Conservation (phyloP, 2,888 invertebrate genomes). For the Crepidodera aurea region DNA sequence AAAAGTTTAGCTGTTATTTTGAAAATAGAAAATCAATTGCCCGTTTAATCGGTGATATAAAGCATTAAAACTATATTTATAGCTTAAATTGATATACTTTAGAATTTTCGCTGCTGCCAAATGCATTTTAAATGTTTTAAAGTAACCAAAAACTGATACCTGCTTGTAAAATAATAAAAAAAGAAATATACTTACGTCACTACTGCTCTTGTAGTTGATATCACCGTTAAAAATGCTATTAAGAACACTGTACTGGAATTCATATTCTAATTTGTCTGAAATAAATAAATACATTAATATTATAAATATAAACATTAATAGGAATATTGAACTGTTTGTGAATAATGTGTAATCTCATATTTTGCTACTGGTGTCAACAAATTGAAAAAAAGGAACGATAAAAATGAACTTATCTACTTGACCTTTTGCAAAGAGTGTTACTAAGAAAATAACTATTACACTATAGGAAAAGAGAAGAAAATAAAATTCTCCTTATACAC, state of each 20-base stretch:
- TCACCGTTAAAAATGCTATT: constrained; percentile 28
- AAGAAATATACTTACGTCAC: constrained; percentile 44
- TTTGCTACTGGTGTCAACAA: constrained; percentile 42
- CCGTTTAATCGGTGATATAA: too few species aligned
- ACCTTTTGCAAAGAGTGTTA: constrained; percentile 36
- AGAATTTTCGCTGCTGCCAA: too few species aligned
- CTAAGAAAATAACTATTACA: constrained; percentile 13
- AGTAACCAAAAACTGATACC: too few species aligned
- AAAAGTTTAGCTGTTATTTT: too few species aligned
- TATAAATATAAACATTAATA: constrained; percentile 21
- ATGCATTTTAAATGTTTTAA: too few species aligned
- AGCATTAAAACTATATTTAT: too few species aligned
- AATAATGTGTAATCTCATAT: constrained; percentile 26
- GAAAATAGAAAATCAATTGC: too few species aligned
- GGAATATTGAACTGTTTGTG: constrained; percentile 17
- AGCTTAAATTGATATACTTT: too few species aligned
- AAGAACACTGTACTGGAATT: constrained; percentile 35
- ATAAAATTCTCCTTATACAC: background rate
- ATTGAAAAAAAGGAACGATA: constrained; percentile 39
- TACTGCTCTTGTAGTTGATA: constrained; percentile 32
- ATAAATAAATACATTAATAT: constrained; percentile 26
- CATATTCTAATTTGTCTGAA: constrained; percentile 39
- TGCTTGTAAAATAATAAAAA: background rate
- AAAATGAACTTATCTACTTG: constrained; percentile 38
- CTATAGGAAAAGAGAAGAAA: background rate